These are phyloP conservation scores for Sycophila sp. DNA, from an alignment of 1,140 invertebrate genomes.

Conservation along the genomic window DNA sequence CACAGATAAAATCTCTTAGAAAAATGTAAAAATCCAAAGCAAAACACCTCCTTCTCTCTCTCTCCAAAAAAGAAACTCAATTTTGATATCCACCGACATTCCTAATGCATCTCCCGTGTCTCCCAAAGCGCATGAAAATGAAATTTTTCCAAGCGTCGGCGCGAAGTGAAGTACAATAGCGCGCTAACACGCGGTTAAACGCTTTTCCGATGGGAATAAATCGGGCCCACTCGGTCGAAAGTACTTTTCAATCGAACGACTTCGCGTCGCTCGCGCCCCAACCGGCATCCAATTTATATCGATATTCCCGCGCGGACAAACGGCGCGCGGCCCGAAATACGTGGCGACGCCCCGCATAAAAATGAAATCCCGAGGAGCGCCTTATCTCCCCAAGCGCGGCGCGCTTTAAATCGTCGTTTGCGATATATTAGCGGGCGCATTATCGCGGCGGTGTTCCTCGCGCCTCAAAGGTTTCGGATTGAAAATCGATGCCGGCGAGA, in stretches of 20 bases:
- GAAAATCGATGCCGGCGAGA: conserved; percentile 21
- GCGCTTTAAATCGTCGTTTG: conserved; percentile 20
- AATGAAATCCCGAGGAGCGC: conserved; percentile 13
- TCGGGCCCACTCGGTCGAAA: conserved; percentile 1
- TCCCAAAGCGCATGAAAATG: conserved; percentile 12
- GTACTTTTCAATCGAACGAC: conserved; percentile 26
- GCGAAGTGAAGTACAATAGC: conserved; percentile 6
- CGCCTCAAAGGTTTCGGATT: conserved; percentile 8
- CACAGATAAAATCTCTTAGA: no score
- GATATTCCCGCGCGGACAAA: neutral
- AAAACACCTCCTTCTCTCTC: no score
- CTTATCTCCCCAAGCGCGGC: conserved; percentile 14
- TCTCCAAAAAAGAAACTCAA: no score
- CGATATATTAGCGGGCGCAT: conserved; percentile 31
- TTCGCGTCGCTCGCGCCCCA: neutral
- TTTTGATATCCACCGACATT: no score
- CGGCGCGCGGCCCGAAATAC: conserved; percentile 10
- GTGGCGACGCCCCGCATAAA: neutral
- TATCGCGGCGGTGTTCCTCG: conserved; percentile 13
- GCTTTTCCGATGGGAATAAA: conserved; percentile 29
- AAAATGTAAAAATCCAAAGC: no score
- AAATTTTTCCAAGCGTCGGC: neutral
- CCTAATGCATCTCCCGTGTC: no score
- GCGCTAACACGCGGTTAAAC: conserved; percentile 13
- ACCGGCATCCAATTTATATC: conserved; percentile 23